Evolutionary conservation across 2,113 vertebrate species (phyloP), one percentile per base, ranked within the genome.

Genomic region (Daboia siamensis): DNA sequence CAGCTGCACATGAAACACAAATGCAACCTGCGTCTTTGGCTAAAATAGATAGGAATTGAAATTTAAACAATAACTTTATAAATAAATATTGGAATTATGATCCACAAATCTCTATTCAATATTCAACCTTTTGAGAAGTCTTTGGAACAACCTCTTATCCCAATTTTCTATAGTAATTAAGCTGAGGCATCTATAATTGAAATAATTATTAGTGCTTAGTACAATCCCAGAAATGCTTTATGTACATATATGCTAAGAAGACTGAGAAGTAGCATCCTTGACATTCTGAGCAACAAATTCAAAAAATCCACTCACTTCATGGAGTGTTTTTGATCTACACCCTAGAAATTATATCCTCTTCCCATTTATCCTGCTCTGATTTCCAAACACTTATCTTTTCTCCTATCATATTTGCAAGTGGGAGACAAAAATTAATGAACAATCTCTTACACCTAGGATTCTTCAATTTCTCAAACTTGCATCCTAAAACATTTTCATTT

Each of bases 31-130:
- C 33, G 12, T 52, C 39, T 9, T 87, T 87, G 56, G 55, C 7
- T 91, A 55, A 91, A 91, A 46, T 91, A 46, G 33, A 91, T 26
- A 6, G 33, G 86, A 88, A 54, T 13, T 26, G 86, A 55, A 46
- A 74, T 88, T 54, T 92, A 15, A 92, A 88, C 29, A 74, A 88
- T 29, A 74, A 56, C n/a, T 88, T 92, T 51, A 48, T 69, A 88
- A 55, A 39, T 92, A 51, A 56, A 69, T 64, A 74, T 91, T 33
- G 26, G 88, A 88, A 92, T 69, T 55, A 84, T 39, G 86, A 61
- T 9, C 55, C 86, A 9, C 44, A 90, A 90, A 90, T 55, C 23
- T 54, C 44, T 91, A 44, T 29, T 86, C 24, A 91, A 51, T 86
- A 23, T 23, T 61, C 84, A 91, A 13, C 44, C 44, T 26, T 86